phyloP scores from a whole-genome alignment of 1,140 invertebrate species.

The Laodelphax striatellus region DNA sequence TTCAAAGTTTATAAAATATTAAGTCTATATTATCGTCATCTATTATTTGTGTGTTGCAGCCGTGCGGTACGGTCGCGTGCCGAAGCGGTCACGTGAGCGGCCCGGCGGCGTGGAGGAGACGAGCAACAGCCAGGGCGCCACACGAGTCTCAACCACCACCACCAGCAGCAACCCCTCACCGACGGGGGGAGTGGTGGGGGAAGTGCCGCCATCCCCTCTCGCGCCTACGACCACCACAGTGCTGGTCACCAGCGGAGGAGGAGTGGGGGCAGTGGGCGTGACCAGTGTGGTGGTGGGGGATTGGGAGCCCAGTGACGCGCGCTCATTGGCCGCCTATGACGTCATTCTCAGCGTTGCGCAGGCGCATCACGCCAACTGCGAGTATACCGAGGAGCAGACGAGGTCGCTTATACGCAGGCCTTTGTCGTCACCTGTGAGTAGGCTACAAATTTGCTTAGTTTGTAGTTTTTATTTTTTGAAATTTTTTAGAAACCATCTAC shows the following conservation, averaged over 20 bases:
- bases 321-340: constrained; percentile 63
- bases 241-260: constrained; percentile 24
- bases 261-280: constrained; percentile 22
- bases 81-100: constrained; percentile 79
- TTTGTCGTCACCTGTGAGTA: constrained; percentile 48
- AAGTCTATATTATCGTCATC: too few relatives aligned
- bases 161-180: constrained; percentile 16
- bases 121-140: background rate
- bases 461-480: too few relatives aligned
- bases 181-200: too few relatives aligned
- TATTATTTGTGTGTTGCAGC: too few relatives aligned
- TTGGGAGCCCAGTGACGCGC: constrained; percentile 27
- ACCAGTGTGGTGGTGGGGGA: constrained; percentile 17
- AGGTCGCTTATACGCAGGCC: constrained; percentile 57
- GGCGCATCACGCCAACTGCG: constrained; percentile 80
- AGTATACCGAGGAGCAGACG: constrained; percentile 78
- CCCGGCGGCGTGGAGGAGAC: constrained; percentile 37
- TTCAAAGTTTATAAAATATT: too few relatives aligned
- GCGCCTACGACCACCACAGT: constrained; percentile 12
- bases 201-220: constrained; percentile 22
- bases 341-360: constrained; percentile 78
- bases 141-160: constrained; percentile 28
- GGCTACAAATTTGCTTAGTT: background rate
- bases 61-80: constrained; percentile 89
- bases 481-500: too few relatives aligned